Evolutionary conservation across 2,797 vertebrate species (phyloP), one percentile per base, ranked within the genome.

Genomic region (Ambastaia sidthimunki): DNA sequence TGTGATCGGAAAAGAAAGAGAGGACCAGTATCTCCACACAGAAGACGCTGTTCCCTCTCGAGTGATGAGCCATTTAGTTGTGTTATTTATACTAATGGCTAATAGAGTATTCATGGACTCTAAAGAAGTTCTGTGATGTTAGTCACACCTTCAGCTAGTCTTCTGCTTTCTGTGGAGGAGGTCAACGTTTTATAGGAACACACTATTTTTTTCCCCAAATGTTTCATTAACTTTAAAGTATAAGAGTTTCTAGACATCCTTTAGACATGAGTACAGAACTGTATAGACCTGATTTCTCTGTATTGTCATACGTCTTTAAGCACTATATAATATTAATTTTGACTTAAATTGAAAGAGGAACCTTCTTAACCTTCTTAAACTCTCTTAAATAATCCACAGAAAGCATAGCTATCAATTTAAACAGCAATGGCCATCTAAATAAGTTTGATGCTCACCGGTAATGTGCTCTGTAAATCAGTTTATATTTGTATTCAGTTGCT

Each of bases 1-100:
- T 78, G 72, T 71, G 74, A 80, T 63, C 16, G 23, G 74, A 41
- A n/a, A n/a, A 76, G 69, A 81, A 44, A 76, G 57, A 74, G 71
- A 11, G 19, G 25, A 68, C 57, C 66, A 83, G 81, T 83, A 47
- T 75, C 57, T 74, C 25, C 62, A 68, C 62, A 72, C 41, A 82
- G 80, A 18, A 52, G 55, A 78, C 13, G 16, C 4, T 3, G 34
- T 54, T 28, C 34, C 18, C 70, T 66, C 54, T 76, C 57, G 54
- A 76, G 65, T 47, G n/a, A n/a, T n/a, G n/a, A n/a, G 41, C 67
- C 44, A 18, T 54, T 41, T 28, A 28, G 71, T 66, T 68, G 75
- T 57, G 54, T 76, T 65, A 65, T 72, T 63, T 62, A 80, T 37
- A 47, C 67, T 57, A 76, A 21, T 34, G 19, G 25, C 75, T 65